Evolutionary conservation across 2,113 vertebrate species (phyloP).

Genomic region (Nothoprocta pentlandii): DNA sequence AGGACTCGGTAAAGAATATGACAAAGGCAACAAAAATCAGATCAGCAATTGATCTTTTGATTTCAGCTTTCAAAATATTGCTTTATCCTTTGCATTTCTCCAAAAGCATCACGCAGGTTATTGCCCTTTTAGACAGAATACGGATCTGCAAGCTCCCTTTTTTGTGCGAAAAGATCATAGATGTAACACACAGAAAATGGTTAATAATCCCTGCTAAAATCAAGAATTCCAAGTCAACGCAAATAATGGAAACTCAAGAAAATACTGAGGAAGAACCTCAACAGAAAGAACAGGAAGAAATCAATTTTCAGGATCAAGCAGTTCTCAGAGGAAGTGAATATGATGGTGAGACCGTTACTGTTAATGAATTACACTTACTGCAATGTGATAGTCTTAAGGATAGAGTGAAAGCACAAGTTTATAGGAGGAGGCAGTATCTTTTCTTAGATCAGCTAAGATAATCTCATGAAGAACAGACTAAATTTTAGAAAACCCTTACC

Average conservation of each 20-base stretch:
- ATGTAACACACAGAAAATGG: slow-evolving; percentile 88
- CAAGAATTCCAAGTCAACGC: slow-evolving; percentile 79
- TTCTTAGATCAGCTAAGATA: neutral
- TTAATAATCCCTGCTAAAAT: slow-evolving; percentile 81
- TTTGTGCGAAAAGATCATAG: slow-evolving; percentile 85
- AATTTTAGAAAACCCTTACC: neutral
- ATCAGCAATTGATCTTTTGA: neutral
- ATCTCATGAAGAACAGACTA: neutral
- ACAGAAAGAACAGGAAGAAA: slow-evolving; percentile 20
- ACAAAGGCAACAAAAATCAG: neutral
- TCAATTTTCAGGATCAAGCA: slow-evolving; percentile 36
- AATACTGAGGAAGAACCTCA: slow-evolving; percentile 37
- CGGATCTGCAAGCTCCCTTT: slow-evolving; percentile 79
- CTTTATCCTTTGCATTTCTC: slow-evolving; percentile 60
- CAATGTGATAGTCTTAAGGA: neutral
- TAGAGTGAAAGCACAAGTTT: neutral
- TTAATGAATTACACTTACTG: neutral
- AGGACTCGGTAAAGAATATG: neutral
- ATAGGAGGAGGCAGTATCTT: neutral
- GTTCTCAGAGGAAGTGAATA: slow-evolving; percentile 35
- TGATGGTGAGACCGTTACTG: slow-evolving; percentile 65
- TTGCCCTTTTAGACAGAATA: slow-evolving; percentile 87
- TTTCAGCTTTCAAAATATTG: neutral
- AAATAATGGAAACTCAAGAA: slow-evolving; percentile 63
- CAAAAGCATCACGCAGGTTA: slow-evolving; percentile 90